These are phyloP conservation scores for Hippocampus kuda DNA, from an alignment of 2,797 vertebrate genomes.

Conservation along the genomic window DNA sequence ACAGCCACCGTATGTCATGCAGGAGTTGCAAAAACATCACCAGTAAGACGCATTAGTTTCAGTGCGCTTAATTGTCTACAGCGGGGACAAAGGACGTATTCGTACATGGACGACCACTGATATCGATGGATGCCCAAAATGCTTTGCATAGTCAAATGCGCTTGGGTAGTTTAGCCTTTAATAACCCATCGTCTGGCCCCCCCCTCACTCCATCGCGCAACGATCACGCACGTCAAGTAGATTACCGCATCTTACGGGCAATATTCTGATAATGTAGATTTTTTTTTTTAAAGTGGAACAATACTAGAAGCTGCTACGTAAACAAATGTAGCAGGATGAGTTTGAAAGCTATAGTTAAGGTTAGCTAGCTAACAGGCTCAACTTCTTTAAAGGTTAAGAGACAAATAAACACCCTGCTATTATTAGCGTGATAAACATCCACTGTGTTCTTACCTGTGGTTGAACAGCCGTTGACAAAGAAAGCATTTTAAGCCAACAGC, in stretches of 20 bases:
- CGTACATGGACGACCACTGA: not conserved
- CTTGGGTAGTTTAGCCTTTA: not conserved
- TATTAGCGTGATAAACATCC: constrained; percentile 15
- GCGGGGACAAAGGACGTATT: too few species aligned
- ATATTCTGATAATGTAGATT: not conserved
- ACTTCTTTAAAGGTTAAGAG: constrained; percentile 6
- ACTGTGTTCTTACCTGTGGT: constrained; percentile 75
- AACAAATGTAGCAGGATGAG: not conserved
- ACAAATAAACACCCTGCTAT: constrained; percentile 32
- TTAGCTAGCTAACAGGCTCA: constrained; percentile 16
- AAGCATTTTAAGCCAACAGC: constrained; percentile 66
- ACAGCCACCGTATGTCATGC: too few species aligned
- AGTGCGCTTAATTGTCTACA: not conserved
- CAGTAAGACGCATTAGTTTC: not conserved
- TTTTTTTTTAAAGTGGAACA: not conserved
- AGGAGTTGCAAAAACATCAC: not conserved
- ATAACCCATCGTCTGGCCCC: not conserved
- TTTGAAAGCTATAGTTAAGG: constrained; percentile 21
- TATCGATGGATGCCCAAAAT: not conserved
- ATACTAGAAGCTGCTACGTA: not conserved
- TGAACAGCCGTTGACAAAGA: constrained; percentile 80
- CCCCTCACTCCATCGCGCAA: not conserved
- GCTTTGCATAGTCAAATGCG: not conserved
- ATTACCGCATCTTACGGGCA: not conserved
- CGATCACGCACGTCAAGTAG: not conserved